Base-by-base conservation (phyloP, 1,140 invertebrate species). In the Brachionus paranguensis region DNA sequence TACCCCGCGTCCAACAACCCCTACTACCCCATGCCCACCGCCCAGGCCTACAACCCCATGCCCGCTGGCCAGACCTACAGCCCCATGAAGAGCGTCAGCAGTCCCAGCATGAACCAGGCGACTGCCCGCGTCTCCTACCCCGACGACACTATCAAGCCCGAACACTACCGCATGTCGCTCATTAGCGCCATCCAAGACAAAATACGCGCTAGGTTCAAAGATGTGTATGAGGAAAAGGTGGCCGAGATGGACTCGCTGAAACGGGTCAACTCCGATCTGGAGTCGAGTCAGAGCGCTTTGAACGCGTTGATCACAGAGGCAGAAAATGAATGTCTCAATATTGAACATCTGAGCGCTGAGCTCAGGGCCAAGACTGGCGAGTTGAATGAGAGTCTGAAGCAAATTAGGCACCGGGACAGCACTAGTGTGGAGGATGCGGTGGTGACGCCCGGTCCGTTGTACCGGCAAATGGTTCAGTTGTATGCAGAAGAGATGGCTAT, bases 401-500 rank as follows among this genome's bases (percentile, higher is more conserved):
- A 50, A 14, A 50, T 84, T n/a, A 50, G 70, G 7, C 43, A 81
- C 33, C n/a, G 78, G 12, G 53, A 76, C 20, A 84, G 93, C 91
- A 76, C 97, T 86, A 94, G 96, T 90, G 94, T 97, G 72, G 97
- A 99, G 90, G 95, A 98, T 88, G 96, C 96, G 84, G 96, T 99
- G 78, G 95, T 95, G 27, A 96, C 97, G 6, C 96, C 96, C 84
- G 94, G 96, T 55, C 97, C 97, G 1, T 89, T 99, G 37, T 98
- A 99, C 88, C 95, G 95, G 91, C 97, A 99, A 88, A 93, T 99
- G 87, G 89, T 99, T 41, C 95, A 95, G 90, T 93, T 95, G 43
- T 99, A 95, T 92, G 95, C 96, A 72, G 96, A 99, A 90, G 97
- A 99, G 91, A 95, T 96, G 86, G 96, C 97, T 11, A 93, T 95